Evolutionary conservation across 2,797 vertebrate species (phyloP), one percentile per base, ranked within the genome.

Genomic region (Acanthurus leucopareius): DNA sequence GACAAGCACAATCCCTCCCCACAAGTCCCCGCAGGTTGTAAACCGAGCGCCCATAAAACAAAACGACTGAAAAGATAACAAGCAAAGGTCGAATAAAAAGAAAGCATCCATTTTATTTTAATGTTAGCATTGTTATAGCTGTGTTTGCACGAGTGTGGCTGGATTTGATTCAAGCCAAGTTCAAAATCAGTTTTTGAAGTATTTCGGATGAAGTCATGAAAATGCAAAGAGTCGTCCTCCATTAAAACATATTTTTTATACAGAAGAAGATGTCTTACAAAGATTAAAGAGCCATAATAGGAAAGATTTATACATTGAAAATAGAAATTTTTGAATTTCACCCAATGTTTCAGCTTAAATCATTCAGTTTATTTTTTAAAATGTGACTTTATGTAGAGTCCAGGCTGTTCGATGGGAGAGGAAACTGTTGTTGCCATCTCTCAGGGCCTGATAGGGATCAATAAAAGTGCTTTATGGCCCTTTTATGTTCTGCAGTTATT

Each of bases 41-140:
- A 82, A 62, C 10, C 38, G 51, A 53, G 40, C 0, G 14, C 6
- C 11, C 22, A 78, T 79, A 79, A 85, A 86, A 69, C 17, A 58
- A 25, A 54, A 47, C 28, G 19, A 69, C 22, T 59, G 75, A 38
- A 14, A 38, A 82, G 20, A 32, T 38, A 7, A 10, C 19, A 0
- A 44, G 13, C n/a, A 5, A 61, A 63, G 40, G 40, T 48, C 10
- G 17, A 9, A 73, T 20, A 54, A 47, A 48, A 35, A 64, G 15
- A 69, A 2, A 59, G 2, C 42, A 19, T 20, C 11, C 6, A 4
- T 17, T 76, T 47, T 61, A 57, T 11, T 61, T 9, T 64, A 1
- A 40, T 3, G 2, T 69, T 51, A 16, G n/a, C 5, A 53, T 40
- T 51, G 16, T 17, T 3, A 20, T 14, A 17, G n/a, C 45, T 16